Evolutionary conservation across 35 echinoderm and acorn worm genomes (phyloP), one percentile per base, ranked within the genome.

Genomic region (Ophiothrix spiculata): DNA sequence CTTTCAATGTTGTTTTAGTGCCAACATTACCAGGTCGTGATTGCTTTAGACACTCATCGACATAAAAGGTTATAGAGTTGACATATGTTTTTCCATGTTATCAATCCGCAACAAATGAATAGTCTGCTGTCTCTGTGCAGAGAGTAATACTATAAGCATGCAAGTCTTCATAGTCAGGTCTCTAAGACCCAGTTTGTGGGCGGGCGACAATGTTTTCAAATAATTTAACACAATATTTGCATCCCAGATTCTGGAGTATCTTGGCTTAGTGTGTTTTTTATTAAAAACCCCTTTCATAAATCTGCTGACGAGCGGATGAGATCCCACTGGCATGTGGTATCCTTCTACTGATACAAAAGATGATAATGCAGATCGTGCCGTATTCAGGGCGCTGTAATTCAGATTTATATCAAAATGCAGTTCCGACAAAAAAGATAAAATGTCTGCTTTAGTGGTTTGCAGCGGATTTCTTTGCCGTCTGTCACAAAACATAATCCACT

Each of bases 221-320:
- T 93, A 89, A 36, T 81, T 42, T 12, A 93, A 79, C 33, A 88
- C 86, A 39, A 35, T 79, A 11, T 54, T 90, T 32, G 89, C 83
- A 69, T 93, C 86, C 91, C 91, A 93, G 29, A 89, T 81, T 45
- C 14, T 11, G 25, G 39, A 21, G 31, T 85, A 91, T 39, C 82
- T 75, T 80, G 54, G 80, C 23, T 38, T 73, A 21, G 90, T 85
- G 31, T 90, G 79, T 75, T 64, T 45, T 19, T 86, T 35, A 38
- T 88, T 87, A 84, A 82, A 97, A 15, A 90, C 83, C 12, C 94
- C 90, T 79, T 75, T 89, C 81, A 86, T 38, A 78, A 92, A 97
- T 32, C 87, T 28, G 8, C 33, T 37, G 36, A 96, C 60, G 0
- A 91, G 34, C 0, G 84, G 85, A 74, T 96, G 83, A 54, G 78